phyloP scores from a whole-genome alignment of 2,113 vertebrate species.

The Paradoxurus hermaphroditus region DNA sequence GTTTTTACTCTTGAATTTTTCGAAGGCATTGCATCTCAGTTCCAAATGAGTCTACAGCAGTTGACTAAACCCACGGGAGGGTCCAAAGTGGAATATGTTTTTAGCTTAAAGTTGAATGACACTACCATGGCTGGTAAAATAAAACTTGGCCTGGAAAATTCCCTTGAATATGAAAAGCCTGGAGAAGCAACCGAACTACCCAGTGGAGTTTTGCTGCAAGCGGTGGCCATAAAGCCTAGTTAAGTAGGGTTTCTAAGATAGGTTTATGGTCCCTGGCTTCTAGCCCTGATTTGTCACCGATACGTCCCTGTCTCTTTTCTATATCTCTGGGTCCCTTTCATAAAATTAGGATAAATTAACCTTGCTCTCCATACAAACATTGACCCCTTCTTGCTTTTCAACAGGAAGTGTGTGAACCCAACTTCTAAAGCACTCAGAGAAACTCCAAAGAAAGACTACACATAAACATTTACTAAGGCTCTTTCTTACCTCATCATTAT shows the following conservation, averaged over 20 bases:
- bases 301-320: neutral
- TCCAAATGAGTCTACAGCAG: neutral
- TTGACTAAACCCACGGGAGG: neutral
- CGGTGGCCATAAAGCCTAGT: neutral
- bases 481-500: constrained; percentile 59
- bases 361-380: neutral
- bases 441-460: neutral
- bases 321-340: neutral
- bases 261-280: neutral
- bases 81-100: constrained; percentile 35
- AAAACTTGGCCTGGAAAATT: constrained; percentile 36
- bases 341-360: neutral
- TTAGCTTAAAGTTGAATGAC: constrained; percentile 24
- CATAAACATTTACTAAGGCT: neutral
- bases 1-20: constrained; percentile 26
- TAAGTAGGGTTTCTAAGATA: neutral
- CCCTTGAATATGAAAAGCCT: constrained; percentile 4
- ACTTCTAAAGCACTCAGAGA: neutral
- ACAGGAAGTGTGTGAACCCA: neutral
- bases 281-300: neutral
- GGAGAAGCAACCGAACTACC: neutral
- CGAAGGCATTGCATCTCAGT: neutral
- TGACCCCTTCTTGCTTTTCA: neutral
- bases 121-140: neutral
- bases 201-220: neutral